A percentile compares a stretch with the other conserved stretches of the same genome.
These are phyloP conservation scores for Oostethus manadensis DNA, from an alignment of 2,113 vertebrate genomes.

Conservation along the genomic window DNA sequence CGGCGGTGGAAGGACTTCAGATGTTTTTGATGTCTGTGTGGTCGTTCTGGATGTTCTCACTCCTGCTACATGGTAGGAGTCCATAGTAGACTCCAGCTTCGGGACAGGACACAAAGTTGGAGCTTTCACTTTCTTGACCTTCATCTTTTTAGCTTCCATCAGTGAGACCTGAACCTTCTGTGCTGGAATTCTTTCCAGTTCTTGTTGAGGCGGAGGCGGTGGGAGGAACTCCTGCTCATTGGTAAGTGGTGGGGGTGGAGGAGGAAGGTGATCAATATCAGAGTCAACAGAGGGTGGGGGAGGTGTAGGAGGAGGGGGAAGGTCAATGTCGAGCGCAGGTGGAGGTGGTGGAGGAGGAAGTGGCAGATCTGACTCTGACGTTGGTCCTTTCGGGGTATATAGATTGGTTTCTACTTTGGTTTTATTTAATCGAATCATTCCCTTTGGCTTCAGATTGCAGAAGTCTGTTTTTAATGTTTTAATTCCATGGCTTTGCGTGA, in stretches of 20 bases:
- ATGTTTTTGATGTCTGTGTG: slow-evolving; percentile 31
- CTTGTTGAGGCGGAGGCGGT: slow-evolving; percentile 67
- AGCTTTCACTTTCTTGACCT: slow-evolving; percentile 65
- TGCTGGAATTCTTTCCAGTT: slow-evolving; percentile 62
- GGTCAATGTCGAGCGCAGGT: slow-evolving; percentile 68
- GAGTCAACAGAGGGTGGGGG: slow-evolving; percentile 64
- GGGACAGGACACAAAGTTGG: slow-evolving; percentile 63
- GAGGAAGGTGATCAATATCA: slow-evolving; percentile 68
- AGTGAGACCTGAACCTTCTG: slow-evolving; percentile 45
- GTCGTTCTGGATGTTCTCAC: slow-evolving; percentile 35
- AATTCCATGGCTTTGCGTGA: slow-evolving; percentile 68
- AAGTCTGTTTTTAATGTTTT: slow-evolving; percentile 73
- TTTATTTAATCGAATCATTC: slow-evolving; percentile 55
- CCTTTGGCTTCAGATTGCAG: slow-evolving; percentile 63
- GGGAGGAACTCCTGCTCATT: slow-evolving; percentile 64
- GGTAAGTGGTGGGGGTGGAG: slow-evolving; percentile 53
- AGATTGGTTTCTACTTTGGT: slow-evolving; percentile 63
- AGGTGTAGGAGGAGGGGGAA: slow-evolving; percentile 71
- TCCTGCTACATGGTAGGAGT: slow-evolving; percentile 45
- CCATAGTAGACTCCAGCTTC: slow-evolving; percentile 67
- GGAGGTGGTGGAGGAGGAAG: slow-evolving; percentile 82
- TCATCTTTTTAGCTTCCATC: slow-evolving; percentile 60
- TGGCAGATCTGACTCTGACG: slow-evolving; percentile 73
- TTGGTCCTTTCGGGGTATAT: slow-evolving; percentile 52
- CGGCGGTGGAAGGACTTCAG: slow-evolving; percentile 47